phyloP scores from a whole-genome alignment of 2,797 vertebrate genomes.

The Brachyrhaphis roseni region DNA sequence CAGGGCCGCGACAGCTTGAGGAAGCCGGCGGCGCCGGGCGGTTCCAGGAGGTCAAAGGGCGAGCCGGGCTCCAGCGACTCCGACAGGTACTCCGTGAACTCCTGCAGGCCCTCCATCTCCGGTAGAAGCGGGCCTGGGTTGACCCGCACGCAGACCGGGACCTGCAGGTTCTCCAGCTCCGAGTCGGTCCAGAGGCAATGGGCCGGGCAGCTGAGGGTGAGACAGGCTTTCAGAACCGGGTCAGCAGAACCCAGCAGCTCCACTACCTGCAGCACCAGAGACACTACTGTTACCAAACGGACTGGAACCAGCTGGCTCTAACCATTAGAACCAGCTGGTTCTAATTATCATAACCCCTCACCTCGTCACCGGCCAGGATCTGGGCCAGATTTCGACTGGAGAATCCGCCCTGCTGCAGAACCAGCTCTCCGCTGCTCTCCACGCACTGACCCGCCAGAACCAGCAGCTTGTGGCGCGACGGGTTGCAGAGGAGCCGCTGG shows the following conservation, averaged over 20 bases:
- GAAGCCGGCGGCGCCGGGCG: conserved; percentile 89
- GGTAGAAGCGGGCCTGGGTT: conserved; percentile 83
- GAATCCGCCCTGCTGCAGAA: conserved; percentile 89
- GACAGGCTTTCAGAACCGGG: conserved; percentile 68
- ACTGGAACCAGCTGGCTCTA: background rate
- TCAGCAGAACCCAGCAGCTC: conserved; percentile 79
- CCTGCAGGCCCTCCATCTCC: conserved; percentile 90
- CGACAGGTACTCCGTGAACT: conserved; percentile 91
- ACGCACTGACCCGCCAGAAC: conserved; percentile 89
- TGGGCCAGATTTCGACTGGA: conserved; percentile 86
- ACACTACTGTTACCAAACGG: background rate
- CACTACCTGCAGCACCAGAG: conserved; percentile 76
- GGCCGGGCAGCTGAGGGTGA: conserved; percentile 86
- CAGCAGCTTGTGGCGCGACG: conserved; percentile 88
- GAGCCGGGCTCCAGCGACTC: conserved; percentile 89
- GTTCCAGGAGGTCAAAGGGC: conserved; percentile 91
- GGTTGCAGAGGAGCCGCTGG: conserved; percentile 84
- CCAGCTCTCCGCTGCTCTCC: conserved; percentile 87
- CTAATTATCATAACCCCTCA: conserved; percentile 42
- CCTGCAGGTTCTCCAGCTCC: conserved; percentile 72
- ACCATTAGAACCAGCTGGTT: background rate
- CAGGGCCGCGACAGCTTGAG: conserved; percentile 92
- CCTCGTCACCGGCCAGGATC: conserved; percentile 89
- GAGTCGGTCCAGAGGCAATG: conserved; percentile 81
- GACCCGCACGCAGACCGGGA: conserved; percentile 78